These are phyloP conservation scores for Amblyopsis rosae DNA, from an alignment of 2,113 vertebrate genomes.

Conservation along the genomic window DNA sequence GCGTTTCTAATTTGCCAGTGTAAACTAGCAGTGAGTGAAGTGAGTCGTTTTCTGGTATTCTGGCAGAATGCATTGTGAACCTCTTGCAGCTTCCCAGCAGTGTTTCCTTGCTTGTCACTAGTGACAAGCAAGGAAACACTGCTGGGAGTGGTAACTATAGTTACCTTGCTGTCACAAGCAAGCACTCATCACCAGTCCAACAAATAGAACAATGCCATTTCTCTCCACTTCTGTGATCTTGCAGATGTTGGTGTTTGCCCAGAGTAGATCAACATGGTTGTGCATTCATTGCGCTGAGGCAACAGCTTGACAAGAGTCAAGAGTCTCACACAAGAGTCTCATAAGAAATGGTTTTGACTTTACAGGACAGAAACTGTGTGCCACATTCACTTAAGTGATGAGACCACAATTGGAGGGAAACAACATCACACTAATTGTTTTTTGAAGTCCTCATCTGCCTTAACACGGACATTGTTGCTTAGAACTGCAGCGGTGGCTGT, in stretches of 20 bases:
- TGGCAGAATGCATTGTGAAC: no score
- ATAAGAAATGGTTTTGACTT: neutral
- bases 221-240: slow-evolving; percentile 1
- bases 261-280: neutral
- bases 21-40: slow-evolving; percentile 13
- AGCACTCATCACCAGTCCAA: neutral
- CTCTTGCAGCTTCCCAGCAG: no score
- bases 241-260: neutral
- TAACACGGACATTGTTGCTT: slow-evolving; percentile 57
- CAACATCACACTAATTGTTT: slow-evolving; percentile 35
- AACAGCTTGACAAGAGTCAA: slow-evolving; percentile 12
- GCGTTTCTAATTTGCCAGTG: slow-evolving; percentile 1
- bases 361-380: neutral
- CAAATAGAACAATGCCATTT: neutral
- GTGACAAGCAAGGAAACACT: neutral
- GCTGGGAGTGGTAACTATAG: neutral
- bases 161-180: neutral
- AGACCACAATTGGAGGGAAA: neutral
- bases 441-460: slow-evolving; percentile 54
- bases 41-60: slow-evolving; percentile 2
- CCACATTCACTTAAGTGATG: neutral
- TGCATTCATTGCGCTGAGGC: neutral
- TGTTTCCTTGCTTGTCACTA: neutral
- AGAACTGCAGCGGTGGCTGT: slow-evolving; percentile 68
- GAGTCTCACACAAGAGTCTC: no score